Conservation (phyloP, 2,113 vertebrate species). For the Athene noctua region DNA sequence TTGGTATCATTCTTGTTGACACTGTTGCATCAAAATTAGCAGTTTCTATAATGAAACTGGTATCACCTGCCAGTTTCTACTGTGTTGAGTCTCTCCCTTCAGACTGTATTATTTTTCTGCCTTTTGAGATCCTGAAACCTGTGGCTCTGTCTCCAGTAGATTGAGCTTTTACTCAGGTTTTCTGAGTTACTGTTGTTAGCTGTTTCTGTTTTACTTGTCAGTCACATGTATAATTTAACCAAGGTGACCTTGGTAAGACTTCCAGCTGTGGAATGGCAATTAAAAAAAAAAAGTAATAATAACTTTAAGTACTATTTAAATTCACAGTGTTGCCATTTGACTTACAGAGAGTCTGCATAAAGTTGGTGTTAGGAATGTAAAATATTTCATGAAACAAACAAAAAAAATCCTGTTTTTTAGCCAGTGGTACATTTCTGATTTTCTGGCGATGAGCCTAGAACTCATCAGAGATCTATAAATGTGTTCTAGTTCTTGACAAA, state of each 20-base stretch:
- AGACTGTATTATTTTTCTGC: not conserved
- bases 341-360: not conserved
- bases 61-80: not conserved
- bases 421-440: not conserved
- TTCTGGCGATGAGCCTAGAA: not conserved
- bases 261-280: not conserved
- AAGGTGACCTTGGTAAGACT: not conserved
- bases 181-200: not conserved
- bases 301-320: not conserved
- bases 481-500: not conserved
- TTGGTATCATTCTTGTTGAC: not conserved
- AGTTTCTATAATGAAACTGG: not conserved
- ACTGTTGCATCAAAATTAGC: not conserved
- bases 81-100: not conserved
- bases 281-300: not conserved
- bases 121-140: not conserved
- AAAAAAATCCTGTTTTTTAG: not conserved
- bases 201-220: not conserved
- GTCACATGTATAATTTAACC: not conserved
- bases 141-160: not conserved
- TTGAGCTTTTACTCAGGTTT: not conserved
- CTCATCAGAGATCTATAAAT: not conserved
- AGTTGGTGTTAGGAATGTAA: not conserved
- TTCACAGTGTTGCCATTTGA: not conserved
- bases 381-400: not conserved